A percentile compares a stretch with the other conserved stretches of the same genome.
These are phyloP conservation scores for Stomatorhinus ivindoensis DNA, from an alignment of 2,113 vertebrate species.

Conservation along the genomic window DNA sequence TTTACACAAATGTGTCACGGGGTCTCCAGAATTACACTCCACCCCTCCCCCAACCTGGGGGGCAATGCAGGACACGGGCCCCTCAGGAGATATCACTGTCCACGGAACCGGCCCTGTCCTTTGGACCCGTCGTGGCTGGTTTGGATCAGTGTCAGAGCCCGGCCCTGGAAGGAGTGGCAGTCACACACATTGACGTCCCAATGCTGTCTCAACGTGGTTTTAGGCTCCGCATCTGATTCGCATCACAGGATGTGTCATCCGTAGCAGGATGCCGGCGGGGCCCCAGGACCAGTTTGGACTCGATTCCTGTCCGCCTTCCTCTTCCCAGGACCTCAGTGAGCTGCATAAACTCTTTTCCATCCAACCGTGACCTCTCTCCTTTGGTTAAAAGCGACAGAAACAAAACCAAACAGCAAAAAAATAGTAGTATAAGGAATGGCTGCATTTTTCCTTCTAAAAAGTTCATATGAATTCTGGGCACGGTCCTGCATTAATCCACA, in stretches of 20 bases:
- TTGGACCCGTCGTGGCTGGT: constrained; percentile 50
- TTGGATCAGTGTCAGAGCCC: constrained; percentile 44
- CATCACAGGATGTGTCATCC: constrained; percentile 16
- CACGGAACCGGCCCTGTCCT: constrained; percentile 19
- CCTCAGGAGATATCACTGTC: constrained; percentile 27
- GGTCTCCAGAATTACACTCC: not conserved
- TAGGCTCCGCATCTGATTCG: constrained; percentile 40
- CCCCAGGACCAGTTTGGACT: constrained; percentile 3
- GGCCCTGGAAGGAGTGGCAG: constrained; percentile 24
- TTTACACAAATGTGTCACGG: not conserved
- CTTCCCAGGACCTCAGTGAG: not conserved
- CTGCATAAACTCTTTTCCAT: not conserved
- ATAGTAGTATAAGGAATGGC: no score
- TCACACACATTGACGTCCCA: constrained; percentile 26
- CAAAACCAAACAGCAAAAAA: not conserved
- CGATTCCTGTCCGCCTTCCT: not conserved
- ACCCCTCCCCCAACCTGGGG: not conserved
- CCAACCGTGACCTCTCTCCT: not conserved
- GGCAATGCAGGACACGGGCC: not conserved
- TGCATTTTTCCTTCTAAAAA: not conserved
- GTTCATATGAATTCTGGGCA: not conserved
- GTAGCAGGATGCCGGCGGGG: not conserved
- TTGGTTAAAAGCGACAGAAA: not conserved
- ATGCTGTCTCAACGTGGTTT: constrained; percentile 41
- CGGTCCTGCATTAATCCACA: not conserved